A percentile compares a stretch with the other conserved stretches of the same genome.
Conservation (phyloP, 2,888 invertebrate genomes). For the Microplitis deprimator region DNA sequence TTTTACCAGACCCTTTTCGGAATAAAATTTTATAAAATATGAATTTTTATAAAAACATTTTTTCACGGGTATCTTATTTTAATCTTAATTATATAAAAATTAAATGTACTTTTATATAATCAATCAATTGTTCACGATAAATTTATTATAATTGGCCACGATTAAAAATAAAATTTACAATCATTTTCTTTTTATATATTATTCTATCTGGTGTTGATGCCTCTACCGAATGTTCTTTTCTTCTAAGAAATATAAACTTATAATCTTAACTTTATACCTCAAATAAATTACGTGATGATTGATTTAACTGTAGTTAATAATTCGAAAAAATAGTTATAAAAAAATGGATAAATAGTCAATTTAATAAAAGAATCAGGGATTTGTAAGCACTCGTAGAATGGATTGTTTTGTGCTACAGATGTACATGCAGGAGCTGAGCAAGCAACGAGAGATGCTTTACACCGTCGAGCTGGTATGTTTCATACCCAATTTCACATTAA, state of each 20-base stretch:
- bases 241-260: neutral
- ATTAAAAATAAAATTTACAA: too few species aligned
- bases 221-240: neutral
- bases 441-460: slow-evolving; percentile 87
- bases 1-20: too few species aligned
- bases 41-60: too few species aligned
- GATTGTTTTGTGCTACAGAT: slow-evolving; percentile 78
- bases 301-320: neutral
- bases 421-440: slow-evolving; percentile 91
- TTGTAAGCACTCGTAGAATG: slow-evolving; percentile 70
- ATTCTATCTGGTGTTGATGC: neutral
- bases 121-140: too few species aligned
- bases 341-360: slow-evolving; percentile 36
- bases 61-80: too few species aligned
- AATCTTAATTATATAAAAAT: too few species aligned
- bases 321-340: neutral
- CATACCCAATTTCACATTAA: slow-evolving; percentile 62
- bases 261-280: neutral
- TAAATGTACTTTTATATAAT: too few species aligned
- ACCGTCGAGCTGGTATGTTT: slow-evolving; percentile 86
- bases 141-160: too few species aligned
- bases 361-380: slow-evolving; percentile 64
- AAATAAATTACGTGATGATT: neutral
- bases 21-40: too few species aligned
- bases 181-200: too few species aligned